Percentiles rank a stretch among this genome's conserved stretches.
Conservation (phyloP, 2,888 invertebrate genomes). For the Tanaodytes sp. region DNA sequence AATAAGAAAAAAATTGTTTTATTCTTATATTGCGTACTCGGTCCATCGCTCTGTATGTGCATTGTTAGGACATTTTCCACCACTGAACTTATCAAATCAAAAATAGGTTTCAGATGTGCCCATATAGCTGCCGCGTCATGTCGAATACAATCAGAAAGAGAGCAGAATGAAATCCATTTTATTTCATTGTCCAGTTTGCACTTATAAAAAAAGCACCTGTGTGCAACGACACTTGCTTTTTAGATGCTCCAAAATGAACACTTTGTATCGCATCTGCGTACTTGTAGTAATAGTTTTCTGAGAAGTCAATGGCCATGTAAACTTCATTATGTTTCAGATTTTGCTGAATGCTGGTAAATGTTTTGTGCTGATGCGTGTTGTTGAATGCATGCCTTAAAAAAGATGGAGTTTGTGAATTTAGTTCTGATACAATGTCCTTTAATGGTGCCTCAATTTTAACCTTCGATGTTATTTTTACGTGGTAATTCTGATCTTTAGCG, state of each 20-base stretch:
- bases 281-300: not conserved
- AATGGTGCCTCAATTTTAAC: constrained; percentile 23
- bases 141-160: not conserved
- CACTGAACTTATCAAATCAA: not conserved
- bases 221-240: not conserved
- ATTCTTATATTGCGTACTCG: not conserved
- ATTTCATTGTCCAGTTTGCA: not conserved
- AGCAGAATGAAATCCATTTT: not conserved
- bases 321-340: not conserved
- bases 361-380: not conserved
- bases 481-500: constrained; percentile 24
- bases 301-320: not conserved
- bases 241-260: not conserved
- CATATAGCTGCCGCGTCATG: not conserved
- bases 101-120: not conserved
- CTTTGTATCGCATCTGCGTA: not conserved
- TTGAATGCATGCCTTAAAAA: not conserved
- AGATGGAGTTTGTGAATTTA: constrained; percentile 6
- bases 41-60: not conserved
- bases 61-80: not conserved
- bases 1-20: not conserved
- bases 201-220: not conserved
- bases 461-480: constrained; percentile 28
- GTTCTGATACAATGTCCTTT: constrained; percentile 9
- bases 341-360: not conserved